Evolutionary conservation across 2,113 vertebrate genomes (phyloP).

Genomic region (Oostethus manadensis): DNA sequence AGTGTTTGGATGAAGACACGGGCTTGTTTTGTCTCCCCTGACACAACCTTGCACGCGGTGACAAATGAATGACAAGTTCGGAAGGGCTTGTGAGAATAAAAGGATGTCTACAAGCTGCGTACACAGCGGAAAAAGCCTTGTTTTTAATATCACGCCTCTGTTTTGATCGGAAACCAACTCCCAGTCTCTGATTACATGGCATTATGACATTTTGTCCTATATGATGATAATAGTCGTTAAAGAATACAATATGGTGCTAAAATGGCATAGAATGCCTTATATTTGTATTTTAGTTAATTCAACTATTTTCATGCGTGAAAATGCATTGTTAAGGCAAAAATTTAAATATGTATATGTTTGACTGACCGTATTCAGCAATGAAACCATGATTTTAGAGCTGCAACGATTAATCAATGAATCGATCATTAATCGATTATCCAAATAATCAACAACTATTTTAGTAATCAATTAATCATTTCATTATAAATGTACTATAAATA

Average conservation of each 20-base stretch:
- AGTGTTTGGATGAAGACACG: conserved; percentile 18
- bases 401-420: no score
- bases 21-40: conserved; percentile 21
- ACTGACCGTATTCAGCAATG: no score
- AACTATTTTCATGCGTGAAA: no score
- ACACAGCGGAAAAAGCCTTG: conserved; percentile 20
- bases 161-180: conserved; percentile 20
- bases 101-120: conserved; percentile 19
- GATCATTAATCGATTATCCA: no score
- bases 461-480: no score
- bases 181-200: not conserved
- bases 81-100: conserved; percentile 22
- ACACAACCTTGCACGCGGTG: conserved; percentile 27
- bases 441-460: no score
- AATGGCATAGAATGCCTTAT: not conserved
- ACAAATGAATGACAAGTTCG: conserved; percentile 40
- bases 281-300: no score
- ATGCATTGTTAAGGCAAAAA: no score
- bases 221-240: not conserved
- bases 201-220: not conserved
- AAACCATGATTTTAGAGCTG: no score
- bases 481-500: no score
- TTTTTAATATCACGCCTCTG: conserved; percentile 43
- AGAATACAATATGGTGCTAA: not conserved
- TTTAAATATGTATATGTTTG: no score